A percentile compares a stretch with the other conserved stretches of the same genome.
Conservation (phyloP, 1,140 invertebrate genomes). For the Hylyphantes graminicola region DNA sequence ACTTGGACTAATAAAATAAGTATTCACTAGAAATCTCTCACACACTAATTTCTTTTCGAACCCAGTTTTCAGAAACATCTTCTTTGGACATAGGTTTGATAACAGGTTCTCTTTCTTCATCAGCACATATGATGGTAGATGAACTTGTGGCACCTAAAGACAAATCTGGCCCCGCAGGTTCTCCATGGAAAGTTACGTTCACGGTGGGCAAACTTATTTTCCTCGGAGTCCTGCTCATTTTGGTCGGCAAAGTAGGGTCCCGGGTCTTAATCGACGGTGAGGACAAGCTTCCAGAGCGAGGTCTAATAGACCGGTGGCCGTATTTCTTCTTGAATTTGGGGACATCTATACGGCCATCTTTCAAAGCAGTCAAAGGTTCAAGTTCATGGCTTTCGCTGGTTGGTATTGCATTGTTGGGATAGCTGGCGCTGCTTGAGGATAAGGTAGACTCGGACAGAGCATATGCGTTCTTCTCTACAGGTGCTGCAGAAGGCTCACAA, state of each 20-base stretch:
- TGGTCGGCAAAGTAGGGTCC: conserved; percentile 40
- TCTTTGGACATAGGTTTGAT: conserved; percentile 41
- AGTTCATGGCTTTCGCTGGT: conserved; percentile 69
- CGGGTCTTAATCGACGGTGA: conserved; percentile 29
- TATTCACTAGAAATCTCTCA: not conserved
- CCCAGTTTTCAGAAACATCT: conserved; percentile 41
- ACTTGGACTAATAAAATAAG: too few relatives aligned
- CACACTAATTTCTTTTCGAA: conserved; percentile 48
- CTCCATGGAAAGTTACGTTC: conserved; percentile 56
- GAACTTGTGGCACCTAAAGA: conserved; percentile 58
- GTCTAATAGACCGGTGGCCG: conserved; percentile 41
- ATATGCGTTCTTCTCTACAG: conserved; percentile 69
- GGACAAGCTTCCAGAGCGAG: conserved; percentile 63
- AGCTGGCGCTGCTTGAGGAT: conserved; percentile 69
- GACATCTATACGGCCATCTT: conserved; percentile 17
- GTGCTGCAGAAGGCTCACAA: conserved; percentile 63
- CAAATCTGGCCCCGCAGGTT: conserved; percentile 25
- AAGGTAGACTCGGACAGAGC: conserved; percentile 70
- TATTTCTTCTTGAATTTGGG: conserved; percentile 57
- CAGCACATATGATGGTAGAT: conserved; percentile 58
- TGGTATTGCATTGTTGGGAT: conserved; percentile 62
- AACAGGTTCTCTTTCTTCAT: conserved; percentile 53
- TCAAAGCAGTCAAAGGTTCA: conserved; percentile 66
- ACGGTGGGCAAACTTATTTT: conserved; percentile 63
- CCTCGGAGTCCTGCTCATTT: conserved; percentile 42